Evolutionary conservation across 2,113 vertebrate genomes (phyloP), one percentile per base, ranked within the genome.

Genomic region (Charadrius vociferus): DNA sequence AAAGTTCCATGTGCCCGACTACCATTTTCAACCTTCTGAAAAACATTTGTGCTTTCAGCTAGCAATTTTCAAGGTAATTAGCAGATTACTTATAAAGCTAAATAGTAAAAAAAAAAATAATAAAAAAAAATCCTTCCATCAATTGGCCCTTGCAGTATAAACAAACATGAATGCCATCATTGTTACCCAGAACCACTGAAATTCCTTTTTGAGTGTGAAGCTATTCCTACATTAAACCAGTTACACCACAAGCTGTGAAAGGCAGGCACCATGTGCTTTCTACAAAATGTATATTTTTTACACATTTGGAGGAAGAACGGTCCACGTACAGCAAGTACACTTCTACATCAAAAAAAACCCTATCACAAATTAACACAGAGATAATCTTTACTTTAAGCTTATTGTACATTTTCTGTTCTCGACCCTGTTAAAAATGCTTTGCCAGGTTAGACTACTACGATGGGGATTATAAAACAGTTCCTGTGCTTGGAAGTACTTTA

Each of bases 401-500:
- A 26, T 29, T 56, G 30, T 14, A 72, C 34, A n/a, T 88, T 90
- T 96, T 93, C 79, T 89, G 47, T 68, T 84, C 86, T 83, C 4
- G 3, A 59, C 23, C 14, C 72, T 71, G 75, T 78, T 92, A 90
- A 88, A 93, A 95, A 86, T 1, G 4, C 55, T 88, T 94, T 92
- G 56, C 63, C 58, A 62, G 71, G 23, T 63, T 32, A 93, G 91
- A 70, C 91, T 86, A 56, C 63, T 93, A 95, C 1, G 45, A 95
- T 82, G 87, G 85, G 96, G 87, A 95, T 88, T 95, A 96, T 96
- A 96, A 97, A 97, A 94, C 70, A 73, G 8, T 30, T 95, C 95
- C 95, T 96, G 71, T 82, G 56, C 81, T 92, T 84, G 56, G 70
- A 68, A 91, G 70, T 47, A 95, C 90, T 90, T 86, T 55, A 93